Base-by-base conservation (phyloP, 2,888 invertebrate genomes). In the Drosophila barbarae region DNA sequence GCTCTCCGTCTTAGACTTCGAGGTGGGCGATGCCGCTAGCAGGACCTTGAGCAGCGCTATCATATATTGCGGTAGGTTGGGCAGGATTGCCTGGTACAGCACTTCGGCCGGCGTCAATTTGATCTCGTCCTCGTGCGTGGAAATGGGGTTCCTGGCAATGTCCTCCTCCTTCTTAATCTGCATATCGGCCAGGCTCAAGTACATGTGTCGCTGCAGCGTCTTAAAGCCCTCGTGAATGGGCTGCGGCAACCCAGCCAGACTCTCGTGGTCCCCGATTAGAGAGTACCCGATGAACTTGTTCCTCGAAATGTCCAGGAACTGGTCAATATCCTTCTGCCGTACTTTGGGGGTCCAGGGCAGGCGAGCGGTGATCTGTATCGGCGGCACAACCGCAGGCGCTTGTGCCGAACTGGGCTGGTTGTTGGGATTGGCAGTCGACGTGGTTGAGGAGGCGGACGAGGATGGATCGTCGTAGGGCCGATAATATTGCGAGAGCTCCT, bases 261-360 rank as follows among this genome's bases (percentile, higher is more conserved):
- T 98, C 67, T 93, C 93, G 59, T 94, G 92, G 88, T 99, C 98
- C 28, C 94, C 94, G 71, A 93, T 94, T 49, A 99, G 91, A 56
- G 95, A 95, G 88, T 97, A 99, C 0, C 98, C 98, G 69, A 99
- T 95, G 91, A 99, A 99, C 90, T 99, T 99, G 69, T 95, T 92
- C 68, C 98, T 91, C 0, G 97, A 96, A 87, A 94, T 94, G 86
- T 98, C 96, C 73, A 99, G 90, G 89, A 98, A 99, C 87, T 93
- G 92, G 85, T 98, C 98, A 68, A 99, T 93, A 87, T 99, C 98
- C 90, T 95, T 95, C 85, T 96, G 95, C 9, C 97, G 92, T 13
- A 98, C 98, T 92, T 99, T 99, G 0, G 98, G 98, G 74, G 95
- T 93, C 98, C 98, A 99, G 0, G 98, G 98, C 70, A 99, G 91